Percentiles rank a stretch among this genome's conserved stretches.
These are phyloP conservation scores for Oncorhynchus clarkii DNA, from an alignment of 2,113 vertebrate species.

Conservation along the genomic window DNA sequence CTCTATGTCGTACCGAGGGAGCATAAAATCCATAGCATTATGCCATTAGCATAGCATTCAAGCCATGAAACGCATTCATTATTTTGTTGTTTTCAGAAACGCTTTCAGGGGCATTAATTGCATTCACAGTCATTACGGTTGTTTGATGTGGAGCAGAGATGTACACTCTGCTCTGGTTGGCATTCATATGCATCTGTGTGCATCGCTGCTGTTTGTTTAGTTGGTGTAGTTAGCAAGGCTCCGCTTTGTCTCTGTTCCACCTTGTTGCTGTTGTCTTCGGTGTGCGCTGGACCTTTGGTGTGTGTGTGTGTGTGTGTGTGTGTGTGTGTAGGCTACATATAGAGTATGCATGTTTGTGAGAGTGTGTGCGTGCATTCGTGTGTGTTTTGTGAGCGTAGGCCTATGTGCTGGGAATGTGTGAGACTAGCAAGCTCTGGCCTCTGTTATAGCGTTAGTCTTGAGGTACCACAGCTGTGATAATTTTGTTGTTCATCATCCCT, in stretches of 20 bases:
- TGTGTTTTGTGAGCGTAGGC: neutral
- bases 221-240: neutral
- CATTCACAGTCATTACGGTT: neutral
- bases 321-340: neutral
- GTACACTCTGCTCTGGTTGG: neutral
- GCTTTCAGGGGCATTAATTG: neutral
- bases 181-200: neutral
- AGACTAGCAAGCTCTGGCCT: neutral
- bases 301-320: no score
- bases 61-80: neutral
- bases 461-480: slow-evolving; percentile 9
- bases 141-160: neutral
- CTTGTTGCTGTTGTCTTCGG: neutral
- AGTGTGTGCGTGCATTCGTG: no score
- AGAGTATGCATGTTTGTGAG: neutral
- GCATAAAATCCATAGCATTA: no score
- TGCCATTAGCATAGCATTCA: neutral
- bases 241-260: neutral
- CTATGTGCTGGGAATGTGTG: neutral
- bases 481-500: slow-evolving; percentile 20
- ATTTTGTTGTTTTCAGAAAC: neutral
- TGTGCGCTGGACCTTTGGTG: no score
- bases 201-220: neutral
- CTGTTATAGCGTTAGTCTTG: slow-evolving; percentile 2
- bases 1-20: no score